These are phyloP conservation scores for Mellivora capensis DNA, from an alignment of 2,113 vertebrate species.

Conservation along the genomic window DNA sequence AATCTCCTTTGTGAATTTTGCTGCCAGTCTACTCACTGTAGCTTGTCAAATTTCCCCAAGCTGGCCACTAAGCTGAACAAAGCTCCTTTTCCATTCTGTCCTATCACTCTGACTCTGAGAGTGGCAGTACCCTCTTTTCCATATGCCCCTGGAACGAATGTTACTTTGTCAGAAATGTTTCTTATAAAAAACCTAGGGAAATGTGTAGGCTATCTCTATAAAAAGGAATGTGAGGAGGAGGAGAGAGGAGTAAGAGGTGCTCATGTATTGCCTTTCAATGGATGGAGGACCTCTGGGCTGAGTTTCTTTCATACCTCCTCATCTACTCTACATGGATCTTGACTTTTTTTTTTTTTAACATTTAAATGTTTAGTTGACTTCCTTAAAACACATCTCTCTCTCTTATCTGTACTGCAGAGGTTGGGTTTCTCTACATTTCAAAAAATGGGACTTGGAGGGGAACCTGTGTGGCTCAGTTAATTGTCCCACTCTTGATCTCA, in stretches of 20 bases:
- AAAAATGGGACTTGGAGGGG: not conserved
- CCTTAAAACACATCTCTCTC: not conserved
- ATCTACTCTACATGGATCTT: not conserved
- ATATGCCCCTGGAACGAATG: not conserved
- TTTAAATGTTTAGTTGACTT: not conserved
- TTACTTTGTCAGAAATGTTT: not conserved
- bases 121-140: not conserved
- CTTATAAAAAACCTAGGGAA: not conserved
- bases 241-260: not conserved
- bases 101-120: not conserved
- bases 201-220: not conserved
- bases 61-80: not conserved
- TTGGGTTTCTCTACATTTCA: not conserved
- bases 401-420: not conserved
- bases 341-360: not conserved
- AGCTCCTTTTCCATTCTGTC: not conserved
- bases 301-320: not conserved
- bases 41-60: not conserved
- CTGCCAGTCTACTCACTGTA: not conserved
- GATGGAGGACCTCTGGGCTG: rapidly evolving
- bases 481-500: not conserved
- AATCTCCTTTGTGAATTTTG: not conserved
- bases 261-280: not conserved
- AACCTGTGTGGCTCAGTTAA: not conserved
- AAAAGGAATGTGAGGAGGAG: not conserved